phyloP scores from a whole-genome alignment of 2,888 invertebrate species.

The Drosophila paracracens region DNA sequence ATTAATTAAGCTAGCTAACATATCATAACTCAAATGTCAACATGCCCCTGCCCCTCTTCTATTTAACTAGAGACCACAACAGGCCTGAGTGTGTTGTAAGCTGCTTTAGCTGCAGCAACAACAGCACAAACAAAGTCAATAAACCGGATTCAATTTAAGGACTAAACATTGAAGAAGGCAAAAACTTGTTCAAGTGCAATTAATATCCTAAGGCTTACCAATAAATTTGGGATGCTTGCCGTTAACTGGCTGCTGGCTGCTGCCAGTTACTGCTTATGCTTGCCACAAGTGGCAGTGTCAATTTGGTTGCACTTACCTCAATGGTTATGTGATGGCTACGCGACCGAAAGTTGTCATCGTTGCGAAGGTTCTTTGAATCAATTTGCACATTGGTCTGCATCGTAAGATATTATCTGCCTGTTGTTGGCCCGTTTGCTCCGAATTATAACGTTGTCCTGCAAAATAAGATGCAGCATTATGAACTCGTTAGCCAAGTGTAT shows the following conservation, averaged over 20 bases:
- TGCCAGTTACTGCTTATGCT: conserved; percentile 3
- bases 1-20: conserved; percentile 45
- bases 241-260: conserved; percentile 12
- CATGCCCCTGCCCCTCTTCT: background rate
- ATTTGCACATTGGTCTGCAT: conserved; percentile 93
- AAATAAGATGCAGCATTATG: conserved; percentile 23
- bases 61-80: background rate
- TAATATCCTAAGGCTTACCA: conserved; percentile 50
- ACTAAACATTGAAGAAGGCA: conserved; percentile 22
- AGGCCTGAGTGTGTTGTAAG: background rate
- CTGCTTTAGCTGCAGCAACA: conserved; percentile 9
- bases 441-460: conserved; percentile 14
- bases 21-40: conserved; percentile 37
- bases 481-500: conserved; percentile 26
- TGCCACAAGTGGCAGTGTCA: conserved; percentile 24
- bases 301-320: conserved; percentile 81
- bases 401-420: conserved; percentile 36
- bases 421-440: background rate
- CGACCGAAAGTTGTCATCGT: conserved; percentile 87
- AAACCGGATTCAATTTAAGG: conserved; percentile 44
- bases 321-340: conserved; percentile 84
- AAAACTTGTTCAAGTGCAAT: conserved; percentile 53
- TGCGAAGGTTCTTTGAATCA: conserved; percentile 89
- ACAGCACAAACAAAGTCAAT: conserved; percentile 18
- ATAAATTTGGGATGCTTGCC: conserved; percentile 2